A percentile compares a stretch with the other conserved stretches of the same genome.
These are phyloP conservation scores for Cosmorhoe ocellata DNA, from an alignment of 2,888 invertebrate genomes.

Conservation along the genomic window DNA sequence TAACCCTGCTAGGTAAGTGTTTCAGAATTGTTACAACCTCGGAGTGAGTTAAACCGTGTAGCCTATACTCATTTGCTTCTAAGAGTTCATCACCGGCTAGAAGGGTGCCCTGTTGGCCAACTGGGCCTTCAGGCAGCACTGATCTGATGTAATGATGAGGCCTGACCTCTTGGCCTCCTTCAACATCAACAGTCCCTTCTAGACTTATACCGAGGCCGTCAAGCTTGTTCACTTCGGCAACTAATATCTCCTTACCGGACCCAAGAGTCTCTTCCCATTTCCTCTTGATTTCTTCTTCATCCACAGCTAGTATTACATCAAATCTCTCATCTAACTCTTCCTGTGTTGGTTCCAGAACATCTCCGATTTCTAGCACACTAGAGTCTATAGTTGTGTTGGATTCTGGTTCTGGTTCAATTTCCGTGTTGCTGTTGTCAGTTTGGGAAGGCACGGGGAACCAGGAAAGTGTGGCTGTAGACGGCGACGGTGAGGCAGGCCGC, in stretches of 20 bases:
- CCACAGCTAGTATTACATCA: constrained; percentile 82
- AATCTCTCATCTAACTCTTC: constrained; percentile 73
- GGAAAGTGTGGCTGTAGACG: constrained; percentile 91
- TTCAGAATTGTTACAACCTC: constrained; percentile 98
- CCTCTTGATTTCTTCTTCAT: constrained; percentile 86
- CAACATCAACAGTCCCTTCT: constrained; percentile 99
- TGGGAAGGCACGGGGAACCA: constrained; percentile 92
- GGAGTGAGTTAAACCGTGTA: constrained; percentile 96
- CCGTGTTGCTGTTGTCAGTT: constrained; percentile 78
- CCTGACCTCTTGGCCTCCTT: constrained; percentile 96
- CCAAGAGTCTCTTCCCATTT: constrained; percentile 92
- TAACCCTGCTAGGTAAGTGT: constrained; percentile 94
- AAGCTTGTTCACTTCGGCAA: constrained; percentile 96
- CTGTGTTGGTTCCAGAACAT: constrained; percentile 75
- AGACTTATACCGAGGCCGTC: constrained; percentile 97
- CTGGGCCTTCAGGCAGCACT: constrained; percentile 97
- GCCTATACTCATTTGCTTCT: constrained; percentile 95
- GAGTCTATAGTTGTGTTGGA: constrained; percentile 92
- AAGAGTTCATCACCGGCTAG: constrained; percentile 97
- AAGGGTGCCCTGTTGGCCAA: constrained; percentile 94
- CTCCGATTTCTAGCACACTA: constrained; percentile 83
- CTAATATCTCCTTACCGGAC: constrained; percentile 92
- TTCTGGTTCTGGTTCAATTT: constrained; percentile 90
- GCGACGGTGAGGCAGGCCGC: constrained; percentile 85
- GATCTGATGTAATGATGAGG: constrained; percentile 99